These are phyloP conservation scores for Marmota monax DNA, from an alignment of 2,113 vertebrate species.

Conservation along the genomic window DNA sequence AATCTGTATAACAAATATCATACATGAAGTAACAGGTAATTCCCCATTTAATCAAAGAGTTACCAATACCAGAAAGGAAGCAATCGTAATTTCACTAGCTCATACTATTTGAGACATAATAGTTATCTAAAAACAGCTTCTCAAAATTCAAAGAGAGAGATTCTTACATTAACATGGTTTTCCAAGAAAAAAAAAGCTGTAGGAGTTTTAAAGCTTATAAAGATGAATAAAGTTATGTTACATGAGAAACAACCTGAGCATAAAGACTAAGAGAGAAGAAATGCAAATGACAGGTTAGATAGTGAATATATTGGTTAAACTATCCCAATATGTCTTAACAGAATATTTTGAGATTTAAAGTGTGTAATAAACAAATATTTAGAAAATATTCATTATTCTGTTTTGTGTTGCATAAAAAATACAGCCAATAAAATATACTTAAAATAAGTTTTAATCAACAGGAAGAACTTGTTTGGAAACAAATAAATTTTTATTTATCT, in stretches of 20 bases:
- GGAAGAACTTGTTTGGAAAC: not conserved
- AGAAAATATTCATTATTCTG: not conserved
- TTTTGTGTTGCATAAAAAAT: not conserved
- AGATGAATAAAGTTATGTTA: not conserved
- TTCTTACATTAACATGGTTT: not conserved
- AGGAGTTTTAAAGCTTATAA: not conserved
- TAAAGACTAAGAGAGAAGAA: not conserved
- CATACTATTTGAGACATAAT: not conserved
- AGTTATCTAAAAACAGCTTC: not conserved
- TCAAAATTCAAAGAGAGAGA: not conserved
- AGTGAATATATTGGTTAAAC: not conserved
- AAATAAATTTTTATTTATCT: not conserved
- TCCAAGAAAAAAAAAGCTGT: not conserved
- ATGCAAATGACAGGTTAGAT: not conserved
- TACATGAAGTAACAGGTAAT: not conserved
- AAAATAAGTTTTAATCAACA: not conserved
- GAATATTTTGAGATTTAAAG: not conserved
- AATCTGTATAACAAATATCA: slow-evolving; percentile 12
- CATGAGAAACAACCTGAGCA: not conserved
- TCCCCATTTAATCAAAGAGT: not conserved
- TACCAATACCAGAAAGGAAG: not conserved
- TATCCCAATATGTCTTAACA: not conserved
- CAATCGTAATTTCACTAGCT: not conserved
- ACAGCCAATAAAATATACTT: not conserved
- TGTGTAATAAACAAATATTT: not conserved